Conservation (phyloP, 2,113 vertebrate genomes). For the Chlamydotis undulata region DNA sequence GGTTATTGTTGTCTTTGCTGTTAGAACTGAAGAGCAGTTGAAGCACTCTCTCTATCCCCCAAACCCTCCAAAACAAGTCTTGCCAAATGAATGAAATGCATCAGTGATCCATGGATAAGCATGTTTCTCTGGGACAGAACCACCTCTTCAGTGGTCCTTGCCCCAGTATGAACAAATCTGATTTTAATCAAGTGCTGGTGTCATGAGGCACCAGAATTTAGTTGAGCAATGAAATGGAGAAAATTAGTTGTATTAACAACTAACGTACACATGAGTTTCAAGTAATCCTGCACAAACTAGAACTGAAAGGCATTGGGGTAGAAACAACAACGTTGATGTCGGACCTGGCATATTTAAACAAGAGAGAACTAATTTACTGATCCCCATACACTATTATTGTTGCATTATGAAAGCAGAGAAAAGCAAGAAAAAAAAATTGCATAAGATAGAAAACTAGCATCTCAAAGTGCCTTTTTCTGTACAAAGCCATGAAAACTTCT, state of each 20-base stretch:
- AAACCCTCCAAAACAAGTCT: neutral
- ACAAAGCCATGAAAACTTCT: neutral
- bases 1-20: slow-evolving; percentile 2
- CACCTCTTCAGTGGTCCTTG: neutral
- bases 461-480: neutral
- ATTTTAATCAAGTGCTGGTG: slow-evolving; percentile 48
- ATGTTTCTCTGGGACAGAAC: neutral
- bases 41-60: neutral
- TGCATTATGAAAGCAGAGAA: neutral
- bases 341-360: slow-evolving; percentile 1
- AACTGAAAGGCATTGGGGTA: neutral
- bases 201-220: slow-evolving; percentile 27
- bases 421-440: neutral
- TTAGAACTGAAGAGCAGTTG: neutral
- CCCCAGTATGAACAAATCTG: slow-evolving; percentile 5
- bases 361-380: neutral
- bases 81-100: neutral
- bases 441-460: neutral
- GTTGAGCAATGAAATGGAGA: slow-evolving; percentile 34
- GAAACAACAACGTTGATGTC: neutral
- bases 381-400: neutral
- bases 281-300: slow-evolving; percentile 3
- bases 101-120: neutral
- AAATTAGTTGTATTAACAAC: slow-evolving; percentile 43
- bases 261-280: neutral